Percentiles rank a stretch among this genome's conserved stretches.
Conservation (phyloP, 2,888 invertebrate species). For the Mesorhabditis spiculigera region DNA sequence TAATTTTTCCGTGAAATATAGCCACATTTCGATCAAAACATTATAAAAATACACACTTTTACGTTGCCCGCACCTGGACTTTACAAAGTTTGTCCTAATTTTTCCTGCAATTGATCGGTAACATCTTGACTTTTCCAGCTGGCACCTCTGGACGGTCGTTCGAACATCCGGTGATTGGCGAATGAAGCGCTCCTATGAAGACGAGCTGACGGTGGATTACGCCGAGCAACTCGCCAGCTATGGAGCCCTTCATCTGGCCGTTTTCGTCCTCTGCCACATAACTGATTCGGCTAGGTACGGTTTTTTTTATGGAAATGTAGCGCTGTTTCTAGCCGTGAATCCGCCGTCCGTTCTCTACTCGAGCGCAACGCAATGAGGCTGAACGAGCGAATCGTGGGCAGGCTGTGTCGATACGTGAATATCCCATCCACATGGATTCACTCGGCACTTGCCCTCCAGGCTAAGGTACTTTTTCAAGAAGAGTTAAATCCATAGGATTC, state of each 20-base stretch:
- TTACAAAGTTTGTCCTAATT: too few species aligned
- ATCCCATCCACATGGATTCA: background rate
- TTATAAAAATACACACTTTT: too few species aligned
- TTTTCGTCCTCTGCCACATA: background rate
- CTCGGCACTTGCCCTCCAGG: background rate
- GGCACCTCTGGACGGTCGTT: background rate
- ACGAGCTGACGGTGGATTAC: background rate
- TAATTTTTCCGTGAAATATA: too few species aligned
- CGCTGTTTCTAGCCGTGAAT: background rate
- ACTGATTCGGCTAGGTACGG: background rate
- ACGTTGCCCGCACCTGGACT: too few species aligned
- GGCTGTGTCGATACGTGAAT: too few species aligned
- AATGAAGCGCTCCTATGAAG: background rate
- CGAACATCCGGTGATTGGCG: conserved; percentile 1
- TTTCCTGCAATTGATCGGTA: background rate
- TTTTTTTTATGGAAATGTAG: background rate
- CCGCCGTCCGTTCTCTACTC: background rate
- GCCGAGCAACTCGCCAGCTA: background rate
- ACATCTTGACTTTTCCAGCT: background rate
- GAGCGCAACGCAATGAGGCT: too few species aligned
- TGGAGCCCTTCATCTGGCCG: conserved; percentile 1
- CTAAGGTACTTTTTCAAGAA: background rate
- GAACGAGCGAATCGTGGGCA: too few species aligned
- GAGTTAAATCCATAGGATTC: too few species aligned
- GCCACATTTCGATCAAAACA: too few species aligned